A percentile compares a stretch with the other conserved stretches of the same genome.
phyloP scores from a whole-genome alignment of 2,888 invertebrate genomes.

The Cephonodes hylas region DNA sequence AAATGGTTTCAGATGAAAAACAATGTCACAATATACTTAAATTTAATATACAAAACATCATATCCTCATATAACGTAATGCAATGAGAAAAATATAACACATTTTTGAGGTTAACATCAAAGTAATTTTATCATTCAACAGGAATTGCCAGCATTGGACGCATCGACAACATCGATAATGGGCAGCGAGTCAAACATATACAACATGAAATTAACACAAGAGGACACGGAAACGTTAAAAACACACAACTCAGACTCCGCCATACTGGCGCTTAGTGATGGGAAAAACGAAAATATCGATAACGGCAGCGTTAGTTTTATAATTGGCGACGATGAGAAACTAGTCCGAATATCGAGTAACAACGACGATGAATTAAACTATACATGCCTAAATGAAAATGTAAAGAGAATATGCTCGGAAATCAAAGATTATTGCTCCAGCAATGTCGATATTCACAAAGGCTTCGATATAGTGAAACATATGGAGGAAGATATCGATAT shows the following conservation, averaged over 20 bases:
- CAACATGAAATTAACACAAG: slow-evolving; percentile 55
- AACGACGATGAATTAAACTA: slow-evolving; percentile 56
- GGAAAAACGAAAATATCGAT: slow-evolving; percentile 17
- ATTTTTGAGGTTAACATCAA: slow-evolving; percentile 2
- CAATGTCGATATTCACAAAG: slow-evolving; percentile 33
- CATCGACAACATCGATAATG: slow-evolving; percentile 72
- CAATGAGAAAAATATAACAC: neutral
- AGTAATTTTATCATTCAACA: slow-evolving; percentile 30
- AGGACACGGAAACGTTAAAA: slow-evolving; percentile 40
- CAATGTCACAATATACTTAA: no score
- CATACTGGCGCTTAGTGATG: slow-evolving; percentile 45
- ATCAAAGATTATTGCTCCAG: slow-evolving; percentile 58
- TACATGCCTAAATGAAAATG: slow-evolving; percentile 49
- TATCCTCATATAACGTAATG: no score
- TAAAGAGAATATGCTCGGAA: slow-evolving; percentile 63
- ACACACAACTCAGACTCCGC: slow-evolving; percentile 68
- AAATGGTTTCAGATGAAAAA: no score
- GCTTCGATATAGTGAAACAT: slow-evolving; percentile 49
- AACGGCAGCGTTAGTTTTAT: slow-evolving; percentile 54
- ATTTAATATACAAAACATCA: no score
- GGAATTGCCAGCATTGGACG: slow-evolving; percentile 60
- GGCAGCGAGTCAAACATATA: slow-evolving; percentile 76
- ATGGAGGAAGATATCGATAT: slow-evolving; percentile 30
- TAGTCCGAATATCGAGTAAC: slow-evolving; percentile 66
- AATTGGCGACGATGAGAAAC: slow-evolving; percentile 55